Conservation (phyloP, 2,888 invertebrate species). For the Myathropa florea region DNA sequence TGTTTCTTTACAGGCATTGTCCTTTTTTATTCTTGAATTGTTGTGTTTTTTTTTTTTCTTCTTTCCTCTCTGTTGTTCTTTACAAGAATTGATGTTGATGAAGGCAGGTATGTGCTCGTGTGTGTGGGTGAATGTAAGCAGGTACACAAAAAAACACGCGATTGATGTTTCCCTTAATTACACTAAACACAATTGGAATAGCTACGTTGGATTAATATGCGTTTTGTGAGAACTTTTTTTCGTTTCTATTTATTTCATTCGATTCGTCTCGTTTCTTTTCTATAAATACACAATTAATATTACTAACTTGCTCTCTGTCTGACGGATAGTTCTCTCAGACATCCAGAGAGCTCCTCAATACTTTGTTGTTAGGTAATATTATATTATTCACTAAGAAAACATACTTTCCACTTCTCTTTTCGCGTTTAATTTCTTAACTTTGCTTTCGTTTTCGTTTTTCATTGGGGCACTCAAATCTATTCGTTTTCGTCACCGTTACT, state of each 20-base stretch:
- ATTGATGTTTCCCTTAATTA: slow-evolving; percentile 55
- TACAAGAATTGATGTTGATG: slow-evolving; percentile 28
- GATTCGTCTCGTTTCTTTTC: slow-evolving; percentile 30
- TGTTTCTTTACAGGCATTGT: slow-evolving; percentile 80
- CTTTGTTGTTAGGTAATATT: slow-evolving; percentile 54
- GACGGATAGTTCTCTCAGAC: slow-evolving; percentile 12
- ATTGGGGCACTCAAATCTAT: not conserved
- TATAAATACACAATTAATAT: slow-evolving; percentile 59
- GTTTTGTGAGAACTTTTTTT: slow-evolving; percentile 30
- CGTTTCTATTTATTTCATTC: slow-evolving; percentile 25
- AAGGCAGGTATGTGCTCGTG: slow-evolving; percentile 5
- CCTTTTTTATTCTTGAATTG: slow-evolving; percentile 53
- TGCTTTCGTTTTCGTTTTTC: not conserved
- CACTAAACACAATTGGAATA: slow-evolving; percentile 37
- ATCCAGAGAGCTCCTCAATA: slow-evolving; percentile 4
- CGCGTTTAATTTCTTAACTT: slow-evolving; percentile 41
- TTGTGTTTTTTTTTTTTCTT: slow-evolving; percentile 13
- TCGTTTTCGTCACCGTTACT: not conserved
- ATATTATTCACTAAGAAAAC: slow-evolving; percentile 46
- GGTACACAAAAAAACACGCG: slow-evolving; percentile 56
- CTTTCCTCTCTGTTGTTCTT: slow-evolving; percentile 6
- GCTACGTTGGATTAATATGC: slow-evolving; percentile 22
- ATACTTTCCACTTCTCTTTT: slow-evolving; percentile 44
- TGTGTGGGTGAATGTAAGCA: slow-evolving; percentile 13
- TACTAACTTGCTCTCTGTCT: slow-evolving; percentile 53